Evolutionary conservation across 2,113 vertebrate species (phyloP).

Genomic region (Microcebus griseorufus): DNA sequence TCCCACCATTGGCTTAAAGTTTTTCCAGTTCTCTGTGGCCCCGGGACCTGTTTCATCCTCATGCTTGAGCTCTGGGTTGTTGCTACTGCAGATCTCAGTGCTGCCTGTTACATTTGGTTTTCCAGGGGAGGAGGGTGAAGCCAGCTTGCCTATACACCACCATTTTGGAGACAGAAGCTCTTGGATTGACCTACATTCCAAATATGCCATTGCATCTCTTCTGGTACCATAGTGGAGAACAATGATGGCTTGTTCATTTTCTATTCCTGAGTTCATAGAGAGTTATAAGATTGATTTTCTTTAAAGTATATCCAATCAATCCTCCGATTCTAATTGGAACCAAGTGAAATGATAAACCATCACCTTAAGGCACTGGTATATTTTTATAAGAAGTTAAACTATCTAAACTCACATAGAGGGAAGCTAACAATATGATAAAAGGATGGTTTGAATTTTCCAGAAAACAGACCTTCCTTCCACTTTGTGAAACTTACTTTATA

Average conservation of each 20-base stretch:
- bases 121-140: too few relatives aligned
- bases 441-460: not conserved
- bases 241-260: not conserved
- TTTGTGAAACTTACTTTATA: not conserved
- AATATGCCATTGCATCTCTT: not conserved
- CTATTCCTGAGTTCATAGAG: not conserved
- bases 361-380: not conserved
- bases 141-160: too few relatives aligned
- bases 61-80: too few relatives aligned
- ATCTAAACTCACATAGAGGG: not conserved
- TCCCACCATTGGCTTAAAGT: too few relatives aligned
- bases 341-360: not conserved
- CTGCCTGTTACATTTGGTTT: too few relatives aligned
- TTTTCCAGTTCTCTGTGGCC: too few relatives aligned
- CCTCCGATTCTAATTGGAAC: not conserved
- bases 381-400: not conserved
- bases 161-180: too few relatives aligned
- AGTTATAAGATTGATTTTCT: fast-evolving
- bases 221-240: fast-evolving
- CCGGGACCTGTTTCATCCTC: too few relatives aligned
- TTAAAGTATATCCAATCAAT: not conserved
- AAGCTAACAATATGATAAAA: not conserved
- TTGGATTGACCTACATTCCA: not conserved
- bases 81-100: too few relatives aligned
- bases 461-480: not conserved